phyloP scores from a whole-genome alignment of 2,888 invertebrate genomes.

The Caenorhabditis macrosperma region DNA sequence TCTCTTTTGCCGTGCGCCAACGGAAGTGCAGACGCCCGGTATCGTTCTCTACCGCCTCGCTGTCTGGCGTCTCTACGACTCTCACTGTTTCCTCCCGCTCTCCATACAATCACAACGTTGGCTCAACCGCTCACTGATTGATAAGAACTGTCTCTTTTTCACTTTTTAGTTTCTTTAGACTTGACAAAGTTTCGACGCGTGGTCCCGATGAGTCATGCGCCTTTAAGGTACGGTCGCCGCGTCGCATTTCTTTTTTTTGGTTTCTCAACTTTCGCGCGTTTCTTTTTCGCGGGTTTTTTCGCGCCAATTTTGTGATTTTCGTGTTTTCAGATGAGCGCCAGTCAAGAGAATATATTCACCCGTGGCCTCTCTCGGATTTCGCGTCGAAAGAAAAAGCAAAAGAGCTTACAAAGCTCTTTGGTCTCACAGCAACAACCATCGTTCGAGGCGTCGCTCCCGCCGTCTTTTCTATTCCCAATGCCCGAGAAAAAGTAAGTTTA shows the following conservation, averaged over 20 bases:
- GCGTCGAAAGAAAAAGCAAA: constrained; percentile 48
- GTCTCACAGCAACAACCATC: constrained; percentile 37
- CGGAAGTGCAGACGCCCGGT: constrained; percentile 2
- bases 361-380: constrained; percentile 53
- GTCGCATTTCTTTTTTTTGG: neutral
- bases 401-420: constrained; percentile 41
- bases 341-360: constrained; percentile 50
- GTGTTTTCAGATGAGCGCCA: constrained; percentile 43
- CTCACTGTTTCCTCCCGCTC: neutral
- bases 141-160: constrained; percentile 1
- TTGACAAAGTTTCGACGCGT: neutral
- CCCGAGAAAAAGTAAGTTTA: constrained; percentile 32
- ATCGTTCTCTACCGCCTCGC: constrained; percentile 6
- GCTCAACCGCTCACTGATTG: constrained; percentile 9
- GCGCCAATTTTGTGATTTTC: neutral
- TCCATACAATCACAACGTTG: constrained; percentile 13
- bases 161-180: neutral
- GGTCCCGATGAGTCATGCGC: constrained; percentile 1
- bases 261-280: neutral
- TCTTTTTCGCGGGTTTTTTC: neutral
- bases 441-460: constrained; percentile 23
- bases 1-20: neutral
- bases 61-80: neutral
- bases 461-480: constrained; percentile 3
- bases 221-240: constrained; percentile 15